Base-by-base conservation (phyloP, 2,113 vertebrate genomes). In the Cryptotis parvus region DNA sequence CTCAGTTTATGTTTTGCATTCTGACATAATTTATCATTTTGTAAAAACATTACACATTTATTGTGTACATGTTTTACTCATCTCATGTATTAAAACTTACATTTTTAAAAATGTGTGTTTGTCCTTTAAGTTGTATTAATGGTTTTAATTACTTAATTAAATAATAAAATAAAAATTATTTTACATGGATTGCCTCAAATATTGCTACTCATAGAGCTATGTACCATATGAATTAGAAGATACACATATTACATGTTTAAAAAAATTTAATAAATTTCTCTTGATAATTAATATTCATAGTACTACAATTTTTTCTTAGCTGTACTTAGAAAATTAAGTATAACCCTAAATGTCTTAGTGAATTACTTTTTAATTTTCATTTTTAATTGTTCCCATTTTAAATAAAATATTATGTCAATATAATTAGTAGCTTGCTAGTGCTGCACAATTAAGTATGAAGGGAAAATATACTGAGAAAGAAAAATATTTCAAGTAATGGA, bases 111-210 rank as follows among this genome's bases (percentile, higher is more conserved):
- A 69, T 65, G 20, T 52, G 76, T 58, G 90, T 75, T 73, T 83
- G 75, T 86, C 4, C 66, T 92, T 91, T 94, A 76, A 91, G 89
- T 41, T 81, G 9, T 87, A 77, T 75, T 88, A 88, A 65, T 74
- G 4, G 45, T 63, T 69, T 76, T 82, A 91, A 87, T 85, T 84
- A 91, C 90, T 78, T 84, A 69, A 29, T 41, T 45, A 73, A 80
- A 65, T n/a, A n/a, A n/a, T n/a, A n/a, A n/a, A n/a, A 79, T 89
- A 15, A 1, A 85, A 85, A 92, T 41, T 0, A 58, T 2, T 55
- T 80, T 86, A 22, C 18, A 92, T 87, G 83, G 41, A 68, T 85
- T 84, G 22, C 74, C 35, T 85, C 63, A 92, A 33, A 77, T 35
- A 35, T 58, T 70, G 37, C 37, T 12, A 58, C 66, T 73, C 43